phyloP scores from a whole-genome alignment of 2,888 invertebrate genomes.

The Acleris literana region DNA sequence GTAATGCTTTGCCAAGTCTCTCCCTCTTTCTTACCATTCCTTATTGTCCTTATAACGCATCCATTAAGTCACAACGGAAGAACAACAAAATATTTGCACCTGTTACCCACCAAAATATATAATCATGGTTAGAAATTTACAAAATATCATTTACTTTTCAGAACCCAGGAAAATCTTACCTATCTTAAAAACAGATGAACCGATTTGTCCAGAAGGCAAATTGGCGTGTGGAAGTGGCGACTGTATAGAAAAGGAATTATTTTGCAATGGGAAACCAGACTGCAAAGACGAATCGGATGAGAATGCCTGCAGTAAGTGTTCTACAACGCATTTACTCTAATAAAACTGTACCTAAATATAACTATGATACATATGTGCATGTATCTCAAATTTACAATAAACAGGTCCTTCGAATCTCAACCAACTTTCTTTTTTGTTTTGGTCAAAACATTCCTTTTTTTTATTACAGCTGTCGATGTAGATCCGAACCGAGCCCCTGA shows the following conservation, averaged over 20 bases:
- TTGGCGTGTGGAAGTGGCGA: slow-evolving; percentile 96
- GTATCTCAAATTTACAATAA: too few species aligned
- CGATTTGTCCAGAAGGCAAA: slow-evolving; percentile 95
- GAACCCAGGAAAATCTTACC: slow-evolving; percentile 95
- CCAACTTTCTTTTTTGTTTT: too few species aligned
- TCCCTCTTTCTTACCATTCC: slow-evolving; percentile 39
- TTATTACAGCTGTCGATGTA: slow-evolving; percentile 89
- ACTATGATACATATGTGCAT: not conserved
- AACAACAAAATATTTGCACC: slow-evolving; percentile 30
- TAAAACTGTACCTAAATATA: not conserved
- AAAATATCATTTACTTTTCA: slow-evolving; percentile 73
- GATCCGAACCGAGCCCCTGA: slow-evolving; percentile 97
- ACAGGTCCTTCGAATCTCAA: too few species aligned
- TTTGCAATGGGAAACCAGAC: slow-evolving; percentile 96
- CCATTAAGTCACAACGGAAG: slow-evolving; percentile 58
- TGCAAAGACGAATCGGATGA: slow-evolving; percentile 98
- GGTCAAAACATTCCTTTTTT: slow-evolving; percentile 3
- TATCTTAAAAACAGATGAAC: slow-evolving; percentile 95
- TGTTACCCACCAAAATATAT: slow-evolving; percentile 13
- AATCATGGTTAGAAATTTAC: not conserved
- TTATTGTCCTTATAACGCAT: slow-evolving; percentile 31
- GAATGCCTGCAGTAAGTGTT: slow-evolving; percentile 95
- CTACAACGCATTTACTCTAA: not conserved
- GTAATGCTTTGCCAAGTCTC: slow-evolving; percentile 43
- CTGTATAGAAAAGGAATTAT: slow-evolving; percentile 94